Percentiles rank a stretch among this genome's conserved stretches.
Conservation (phyloP, 2,797 vertebrate genomes). For the Arrhamphus sclerolepis region DNA sequence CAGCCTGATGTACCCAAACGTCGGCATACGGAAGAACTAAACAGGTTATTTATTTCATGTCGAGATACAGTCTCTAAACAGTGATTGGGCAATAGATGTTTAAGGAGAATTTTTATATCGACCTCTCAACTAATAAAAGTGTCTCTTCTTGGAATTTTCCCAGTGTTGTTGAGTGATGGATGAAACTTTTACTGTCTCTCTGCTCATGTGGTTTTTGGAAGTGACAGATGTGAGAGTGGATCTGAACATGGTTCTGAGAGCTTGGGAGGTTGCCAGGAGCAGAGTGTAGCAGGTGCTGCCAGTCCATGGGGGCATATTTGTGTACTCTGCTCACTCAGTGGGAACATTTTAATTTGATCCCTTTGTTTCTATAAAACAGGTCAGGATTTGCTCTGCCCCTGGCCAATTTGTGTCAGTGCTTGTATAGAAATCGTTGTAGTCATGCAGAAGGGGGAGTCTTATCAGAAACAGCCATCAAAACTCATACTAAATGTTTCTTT, state of each 20-base stretch:
- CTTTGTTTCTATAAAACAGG: constrained; percentile 75
- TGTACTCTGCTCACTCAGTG: constrained; percentile 71
- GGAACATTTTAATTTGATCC: constrained; percentile 80
- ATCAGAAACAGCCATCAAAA: constrained; percentile 21
- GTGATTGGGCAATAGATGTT: too few relatives aligned
- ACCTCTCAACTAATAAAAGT: too few relatives aligned
- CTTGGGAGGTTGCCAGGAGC: constrained; percentile 13
- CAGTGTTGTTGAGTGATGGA: background rate
- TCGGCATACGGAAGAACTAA: too few relatives aligned
- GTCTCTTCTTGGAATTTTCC: background rate
- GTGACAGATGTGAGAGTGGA: constrained; percentile 23
- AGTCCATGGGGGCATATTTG: constrained; percentile 61
- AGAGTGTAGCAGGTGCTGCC: constrained; percentile 63
- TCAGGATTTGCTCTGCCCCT: constrained; percentile 69
- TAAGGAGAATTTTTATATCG: too few relatives aligned
- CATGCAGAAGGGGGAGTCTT: constrained; percentile 23
- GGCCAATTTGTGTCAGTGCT: constrained; percentile 50
- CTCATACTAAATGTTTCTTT: background rate
- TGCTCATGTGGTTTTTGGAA: constrained; percentile 11
- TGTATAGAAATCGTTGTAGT: constrained; percentile 32
- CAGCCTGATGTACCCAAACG: too few relatives aligned
- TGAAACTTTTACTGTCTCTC: background rate
- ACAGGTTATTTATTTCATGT: too few relatives aligned
- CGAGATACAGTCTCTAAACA: too few relatives aligned
- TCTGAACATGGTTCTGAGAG: constrained; percentile 16